These are phyloP conservation scores for Trichogramma pretiosum DNA, from an alignment of 1,140 invertebrate genomes.

Conservation along the genomic window DNA sequence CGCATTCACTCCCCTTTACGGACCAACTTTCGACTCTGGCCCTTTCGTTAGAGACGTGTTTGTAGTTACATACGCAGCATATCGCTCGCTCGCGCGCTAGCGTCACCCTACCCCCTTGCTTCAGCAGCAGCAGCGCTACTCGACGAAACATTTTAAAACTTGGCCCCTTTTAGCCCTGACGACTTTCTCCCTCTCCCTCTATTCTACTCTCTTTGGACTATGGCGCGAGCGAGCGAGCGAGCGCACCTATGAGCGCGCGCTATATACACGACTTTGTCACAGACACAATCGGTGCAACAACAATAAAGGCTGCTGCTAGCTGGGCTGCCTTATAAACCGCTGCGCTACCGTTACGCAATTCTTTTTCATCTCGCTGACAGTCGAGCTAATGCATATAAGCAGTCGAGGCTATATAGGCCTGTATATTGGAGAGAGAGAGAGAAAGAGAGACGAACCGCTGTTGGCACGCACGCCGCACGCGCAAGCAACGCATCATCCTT, in stretches of 20 bases:
- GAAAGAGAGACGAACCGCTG: slow-evolving; percentile 12
- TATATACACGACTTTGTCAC: slow-evolving; percentile 7
- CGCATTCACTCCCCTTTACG: too few species aligned
- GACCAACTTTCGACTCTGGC: too few species aligned
- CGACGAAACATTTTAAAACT: slow-evolving; percentile 43
- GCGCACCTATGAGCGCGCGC: slow-evolving; percentile 7
- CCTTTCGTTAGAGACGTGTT: too few species aligned
- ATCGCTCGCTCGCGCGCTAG: too few species aligned
- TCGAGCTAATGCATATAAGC: slow-evolving; percentile 20
- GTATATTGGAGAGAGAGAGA: background rate
- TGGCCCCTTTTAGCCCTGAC: slow-evolving; percentile 17
- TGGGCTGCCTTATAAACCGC: too few species aligned
- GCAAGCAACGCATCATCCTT: too few species aligned
- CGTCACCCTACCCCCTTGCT: slow-evolving; percentile 34
- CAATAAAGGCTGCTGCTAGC: background rate
- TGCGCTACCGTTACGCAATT: slow-evolving; percentile 34
- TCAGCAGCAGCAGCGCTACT: too few species aligned
- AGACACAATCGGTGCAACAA: slow-evolving; percentile 12
- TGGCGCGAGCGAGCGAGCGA: slow-evolving; percentile 20
- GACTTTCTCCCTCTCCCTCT: slow-evolving; percentile 10
- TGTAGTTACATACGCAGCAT: too few species aligned
- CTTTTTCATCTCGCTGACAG: slow-evolving; percentile 29
- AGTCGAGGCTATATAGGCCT: too few species aligned
- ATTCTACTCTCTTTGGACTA: slow-evolving; percentile 18
- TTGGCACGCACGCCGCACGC: background rate